A percentile compares a stretch with the other conserved stretches of the same genome.
phyloP scores from a whole-genome alignment of 37 sponge, comb jelly and placozoan genomes.

The Geodia barretti region DNA sequence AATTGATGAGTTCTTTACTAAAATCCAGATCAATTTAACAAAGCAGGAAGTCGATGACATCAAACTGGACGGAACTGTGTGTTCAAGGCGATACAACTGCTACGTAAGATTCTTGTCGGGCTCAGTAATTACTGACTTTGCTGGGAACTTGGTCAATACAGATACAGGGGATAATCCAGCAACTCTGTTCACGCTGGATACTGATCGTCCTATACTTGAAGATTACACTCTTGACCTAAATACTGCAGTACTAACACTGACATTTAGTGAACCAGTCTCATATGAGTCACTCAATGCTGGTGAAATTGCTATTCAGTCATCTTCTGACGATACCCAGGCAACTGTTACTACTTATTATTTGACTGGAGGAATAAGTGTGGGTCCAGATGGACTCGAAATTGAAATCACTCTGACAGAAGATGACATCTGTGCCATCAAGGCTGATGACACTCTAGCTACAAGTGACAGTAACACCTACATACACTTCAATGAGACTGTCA shows the following conservation, averaged over 20 bases:
- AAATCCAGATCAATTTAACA: slow-evolving; percentile 52
- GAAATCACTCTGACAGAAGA: slow-evolving; percentile 37
- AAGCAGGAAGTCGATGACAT: slow-evolving; percentile 44
- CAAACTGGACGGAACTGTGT: slow-evolving; percentile 62
- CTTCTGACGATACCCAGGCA: neutral
- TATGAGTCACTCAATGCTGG: slow-evolving; percentile 23
- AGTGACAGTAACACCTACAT: slow-evolving; percentile 50
- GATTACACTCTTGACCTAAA: slow-evolving; percentile 76
- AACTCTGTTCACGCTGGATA: slow-evolving; percentile 56
- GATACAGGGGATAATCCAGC: slow-evolving; percentile 29
- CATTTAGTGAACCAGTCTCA: slow-evolving; percentile 84
- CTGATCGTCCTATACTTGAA: slow-evolving; percentile 55
- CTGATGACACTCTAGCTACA: slow-evolving; percentile 64
- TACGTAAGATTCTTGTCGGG: slow-evolving; percentile 51
- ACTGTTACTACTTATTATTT: slow-evolving; percentile 32
- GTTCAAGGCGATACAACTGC: slow-evolving; percentile 75
- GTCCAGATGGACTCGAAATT: slow-evolving; percentile 22
- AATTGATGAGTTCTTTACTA: slow-evolving; percentile 4
- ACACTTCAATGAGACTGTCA: slow-evolving; percentile 49
- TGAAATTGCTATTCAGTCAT: slow-evolving; percentile 66
- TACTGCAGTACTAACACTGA: slow-evolving; percentile 54
- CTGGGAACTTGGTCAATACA: slow-evolving; percentile 43
- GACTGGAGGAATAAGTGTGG: slow-evolving; percentile 56
- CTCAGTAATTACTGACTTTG: slow-evolving; percentile 44
- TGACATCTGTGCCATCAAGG: slow-evolving; percentile 70